Conservation (phyloP, 1,140 invertebrate genomes). For the Pollicipes pollicipes region DNA sequence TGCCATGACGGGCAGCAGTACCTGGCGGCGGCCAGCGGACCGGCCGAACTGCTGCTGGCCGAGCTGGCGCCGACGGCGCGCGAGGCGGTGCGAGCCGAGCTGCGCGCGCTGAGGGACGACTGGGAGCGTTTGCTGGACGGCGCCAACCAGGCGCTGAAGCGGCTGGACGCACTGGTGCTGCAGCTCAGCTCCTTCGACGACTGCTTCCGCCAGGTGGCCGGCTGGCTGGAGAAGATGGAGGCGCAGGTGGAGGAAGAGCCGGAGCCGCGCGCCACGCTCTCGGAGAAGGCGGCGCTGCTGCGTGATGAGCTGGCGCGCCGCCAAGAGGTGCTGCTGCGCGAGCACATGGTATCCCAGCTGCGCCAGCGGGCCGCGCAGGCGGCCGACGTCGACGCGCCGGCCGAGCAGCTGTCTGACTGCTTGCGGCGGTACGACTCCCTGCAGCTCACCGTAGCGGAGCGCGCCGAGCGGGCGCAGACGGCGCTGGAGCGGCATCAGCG, state of each 20-base stretch:
- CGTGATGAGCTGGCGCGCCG: constrained; percentile 51
- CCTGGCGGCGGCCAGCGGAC: not conserved
- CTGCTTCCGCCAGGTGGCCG: constrained; percentile 55
- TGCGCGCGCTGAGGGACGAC: constrained; percentile 56
- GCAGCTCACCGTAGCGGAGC: constrained; percentile 49
- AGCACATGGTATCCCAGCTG: constrained; percentile 54
- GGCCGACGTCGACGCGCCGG: constrained; percentile 53
- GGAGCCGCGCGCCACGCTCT: constrained; percentile 50
- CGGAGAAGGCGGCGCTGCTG: constrained; percentile 66
- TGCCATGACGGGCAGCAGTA: not conserved
- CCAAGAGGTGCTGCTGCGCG: constrained; percentile 65
- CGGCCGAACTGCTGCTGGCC: not conserved
- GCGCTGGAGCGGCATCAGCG: constrained; percentile 63
- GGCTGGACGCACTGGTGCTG: constrained; percentile 64
- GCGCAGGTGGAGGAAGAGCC: constrained; percentile 42
- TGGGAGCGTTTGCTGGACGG: constrained; percentile 69
- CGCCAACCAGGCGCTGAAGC: constrained; percentile 63
- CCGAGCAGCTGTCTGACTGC: constrained; percentile 45
- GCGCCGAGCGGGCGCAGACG: constrained; percentile 58
- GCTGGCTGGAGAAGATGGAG: constrained; percentile 56
- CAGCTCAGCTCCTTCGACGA: constrained; percentile 79
- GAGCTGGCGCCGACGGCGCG: constrained; percentile 57
- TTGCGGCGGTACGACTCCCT: constrained; percentile 48
- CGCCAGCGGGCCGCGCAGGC: constrained; percentile 51
- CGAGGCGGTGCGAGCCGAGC: constrained; percentile 59